Base-by-base conservation (phyloP, 2,888 invertebrate species). In the Amitus sp. region DNA sequence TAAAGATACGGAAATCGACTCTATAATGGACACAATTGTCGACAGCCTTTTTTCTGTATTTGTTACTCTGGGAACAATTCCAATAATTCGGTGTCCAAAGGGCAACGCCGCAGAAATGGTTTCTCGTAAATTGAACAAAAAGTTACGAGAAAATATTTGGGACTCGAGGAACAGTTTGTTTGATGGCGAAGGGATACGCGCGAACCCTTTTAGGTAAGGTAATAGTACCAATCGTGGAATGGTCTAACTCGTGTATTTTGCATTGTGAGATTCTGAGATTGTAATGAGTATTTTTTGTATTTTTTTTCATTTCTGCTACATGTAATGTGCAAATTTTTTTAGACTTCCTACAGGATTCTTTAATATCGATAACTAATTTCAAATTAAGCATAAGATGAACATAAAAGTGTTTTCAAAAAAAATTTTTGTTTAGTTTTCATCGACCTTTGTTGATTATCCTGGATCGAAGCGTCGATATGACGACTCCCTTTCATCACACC, bases 91-190 rank as follows among this genome's bases (percentile, higher is more conserved):
- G 70, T 92, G 95, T 82, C 96, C 95, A 5, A 90, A 93, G 82
- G 96, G 96, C 47, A 97, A 96, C 84, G 98, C 98, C 0, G 98
- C 99, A 0, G 98, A 99, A 85, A 95, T 97, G 93, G 96, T 99
- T 0, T 97, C 96, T 0, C 93, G 94, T 81, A 96, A 96, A 82
- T 85, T 99, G 62, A 97, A 99, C 75, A 98, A 98, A 82, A 99
- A 98, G 82, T 84, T 99, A 49, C 86, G 97, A 51, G 98, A 99
- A 80, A 98, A 98, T 84, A 85, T 99, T 10, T 92, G 98, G 86
- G 98, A 99, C 83, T 91, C 97, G 0, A 88, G 98, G 73, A 98
- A 97, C 82, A 98, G 96, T 83, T 86, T 99, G 43, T 99, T 99
- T 79, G 92, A 92, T 73, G 90, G 91, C 73, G 95, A 95, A 82